These are phyloP conservation scores for Macrophya annulata DNA, from an alignment of 2,888 invertebrate genomes.

Conservation along the genomic window DNA sequence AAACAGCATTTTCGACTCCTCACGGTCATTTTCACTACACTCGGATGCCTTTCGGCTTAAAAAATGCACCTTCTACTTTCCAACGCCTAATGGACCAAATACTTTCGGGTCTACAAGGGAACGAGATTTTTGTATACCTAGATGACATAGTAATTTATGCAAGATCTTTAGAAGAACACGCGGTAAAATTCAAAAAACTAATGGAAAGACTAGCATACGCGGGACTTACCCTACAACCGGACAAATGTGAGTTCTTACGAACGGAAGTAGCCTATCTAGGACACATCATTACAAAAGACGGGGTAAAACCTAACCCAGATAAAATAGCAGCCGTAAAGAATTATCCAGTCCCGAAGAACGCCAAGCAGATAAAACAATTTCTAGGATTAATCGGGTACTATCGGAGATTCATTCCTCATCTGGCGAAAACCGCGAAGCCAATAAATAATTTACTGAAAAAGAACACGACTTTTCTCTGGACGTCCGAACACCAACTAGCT, in stretches of 20 bases:
- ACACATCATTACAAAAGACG: neutral
- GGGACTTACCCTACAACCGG: neutral
- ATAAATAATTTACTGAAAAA: conserved; percentile 35
- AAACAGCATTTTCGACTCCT: conserved; percentile 14
- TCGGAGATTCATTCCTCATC: neutral
- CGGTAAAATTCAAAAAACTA: neutral
- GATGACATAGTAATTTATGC: neutral
- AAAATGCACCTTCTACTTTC: neutral
- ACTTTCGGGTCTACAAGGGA: neutral
- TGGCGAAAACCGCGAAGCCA: conserved; percentile 20
- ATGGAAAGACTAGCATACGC: neutral
- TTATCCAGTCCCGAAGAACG: neutral
- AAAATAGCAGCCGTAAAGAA: neutral
- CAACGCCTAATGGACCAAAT: conserved; percentile 6
- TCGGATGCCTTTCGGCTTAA: conserved; percentile 20
- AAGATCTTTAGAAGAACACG: conserved; percentile 9
- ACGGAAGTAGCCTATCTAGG: conserved; percentile 6
- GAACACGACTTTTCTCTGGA: conserved; percentile 25
- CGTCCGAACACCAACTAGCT: conserved; percentile 6
- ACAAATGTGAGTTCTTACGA: conserved; percentile 27
- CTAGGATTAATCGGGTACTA: conserved; percentile 7
- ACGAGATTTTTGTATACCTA: conserved; percentile 17
- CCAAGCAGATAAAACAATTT: conserved; percentile 15
- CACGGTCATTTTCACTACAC: neutral
- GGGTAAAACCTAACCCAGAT: neutral